Percentiles rank a stretch among this genome's conserved stretches.
Evolutionary conservation across 1,140 invertebrate species (phyloP).

Genomic region (Anastatus disparis): DNA sequence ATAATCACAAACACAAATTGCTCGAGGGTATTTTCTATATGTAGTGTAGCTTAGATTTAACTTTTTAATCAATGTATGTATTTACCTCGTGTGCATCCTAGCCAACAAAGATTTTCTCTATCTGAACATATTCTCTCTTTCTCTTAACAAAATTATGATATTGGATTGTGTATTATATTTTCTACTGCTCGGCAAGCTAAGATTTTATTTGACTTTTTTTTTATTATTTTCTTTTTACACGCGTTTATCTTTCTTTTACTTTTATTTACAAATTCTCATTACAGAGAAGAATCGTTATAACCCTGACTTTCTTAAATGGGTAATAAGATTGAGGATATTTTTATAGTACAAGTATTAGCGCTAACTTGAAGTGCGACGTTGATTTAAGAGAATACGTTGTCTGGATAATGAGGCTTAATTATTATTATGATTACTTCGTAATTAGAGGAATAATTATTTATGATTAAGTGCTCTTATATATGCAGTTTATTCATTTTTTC

Average conservation of each 20-base stretch:
- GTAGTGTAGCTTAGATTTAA: too few species aligned
- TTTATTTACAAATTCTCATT: not conserved
- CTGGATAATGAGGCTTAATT: not conserved
- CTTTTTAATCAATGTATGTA: too few species aligned
- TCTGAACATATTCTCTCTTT: not conserved
- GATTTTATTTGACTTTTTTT: not conserved
- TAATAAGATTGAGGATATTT: not conserved
- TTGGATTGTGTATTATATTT: conserved; percentile 3
- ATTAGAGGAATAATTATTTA: not conserved
- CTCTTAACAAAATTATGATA: conserved; percentile 3
- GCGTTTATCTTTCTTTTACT: too few species aligned
- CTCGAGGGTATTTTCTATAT: too few species aligned
- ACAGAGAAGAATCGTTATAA: conserved; percentile 8
- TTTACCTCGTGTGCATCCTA: too few species aligned
- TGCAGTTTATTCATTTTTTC: too few species aligned
- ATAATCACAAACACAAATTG: too few species aligned
- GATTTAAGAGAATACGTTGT: not conserved
- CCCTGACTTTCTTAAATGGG: not conserved
- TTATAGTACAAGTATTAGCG: too few species aligned
- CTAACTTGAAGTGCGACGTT: not conserved
- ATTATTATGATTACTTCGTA: not conserved
- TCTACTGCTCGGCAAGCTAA: not conserved
- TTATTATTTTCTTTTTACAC: not conserved
- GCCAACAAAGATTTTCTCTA: too few species aligned
- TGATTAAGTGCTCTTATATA: not conserved